Base-by-base conservation (phyloP, 2,888 invertebrate genomes). In the Trileptium ribeirensis region DNA sequence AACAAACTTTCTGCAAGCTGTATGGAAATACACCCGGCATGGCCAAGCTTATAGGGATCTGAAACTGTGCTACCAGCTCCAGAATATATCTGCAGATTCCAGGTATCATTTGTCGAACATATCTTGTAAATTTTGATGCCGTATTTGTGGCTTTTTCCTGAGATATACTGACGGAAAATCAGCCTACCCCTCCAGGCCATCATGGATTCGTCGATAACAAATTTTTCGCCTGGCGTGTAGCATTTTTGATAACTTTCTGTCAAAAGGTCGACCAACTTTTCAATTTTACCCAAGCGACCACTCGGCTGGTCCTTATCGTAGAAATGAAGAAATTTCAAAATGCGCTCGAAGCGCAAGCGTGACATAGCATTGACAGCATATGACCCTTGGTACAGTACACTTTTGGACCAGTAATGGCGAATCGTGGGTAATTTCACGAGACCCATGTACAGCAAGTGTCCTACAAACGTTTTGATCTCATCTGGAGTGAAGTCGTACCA, bases 191-290 rank as follows among this genome's bases (percentile, higher is more conserved):
- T 31, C 70, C 70, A 70, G 31, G 70, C 33, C 29, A 70, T 70
- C 70, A 70, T 70, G 70, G 70, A 70, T 36, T 70, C 70, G 36
- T 70, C 70, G 70, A 70, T 70, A 8, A 70, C 70, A 36, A 3
- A 19, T 15, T 70, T 29, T 29, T n/a, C 3, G 8, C 70, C 70
- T 19, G 36, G 29, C 70, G 36, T 8, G 29, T 70, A 70, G 8
- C 29, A 31, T 33, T 31, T 15, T 19, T 36, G 70, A 8, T 8
- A 8, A n/a, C 70, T 3, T 31, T 70, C 31, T 31, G 33, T 19
- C 33, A 70, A 70, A 8, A 36, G 33, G 8, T 3, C 70, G 3
- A 70, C 3, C 36, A 70, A 8, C 15, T 8, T 8, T 29, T n/a
- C 8, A n/a, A 70, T 29, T n/a, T 70, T 70, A n/a, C 15, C 29